Base-by-base conservation (phyloP, 2,888 invertebrate genomes). In the Amaurobius ferox region DNA sequence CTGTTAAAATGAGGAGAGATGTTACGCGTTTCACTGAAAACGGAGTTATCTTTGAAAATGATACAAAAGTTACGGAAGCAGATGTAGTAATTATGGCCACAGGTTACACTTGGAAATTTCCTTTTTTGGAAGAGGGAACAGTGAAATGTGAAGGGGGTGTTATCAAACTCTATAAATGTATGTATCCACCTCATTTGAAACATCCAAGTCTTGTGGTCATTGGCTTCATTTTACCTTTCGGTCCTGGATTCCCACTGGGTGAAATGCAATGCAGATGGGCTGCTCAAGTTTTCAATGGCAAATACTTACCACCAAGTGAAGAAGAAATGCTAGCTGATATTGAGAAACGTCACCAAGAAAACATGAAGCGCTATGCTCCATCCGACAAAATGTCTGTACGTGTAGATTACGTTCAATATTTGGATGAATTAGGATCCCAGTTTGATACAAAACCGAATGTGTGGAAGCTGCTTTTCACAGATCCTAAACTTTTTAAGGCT, bases 381-480 rank as follows among this genome's bases (percentile, higher is more conserved):
- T 78, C 72, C 23, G 80, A 77, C 6, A 87, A 81, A 64, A 78
- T 78, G 68, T 26, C 80, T 1, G 23, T 87, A 11, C 48, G 72
- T 26, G 88, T 86, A 0, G 81, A 87, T 40, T 87, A 72, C 26
- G 71, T 88, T 19, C 66, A 30, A 32, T 88, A 87, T 32, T 35
- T 79, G 72, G 87, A 88, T 74, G 83, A 81, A 26, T 19, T 88
- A 11, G 81, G 80, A 11, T 28, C 23, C n/a, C 48, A 67, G 44
- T 30, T 76, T 28, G 86, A 72, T 11, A 44, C 23, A 28, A 81
- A 90, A 79, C 92, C 92, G 0, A 89, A 91, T 81, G 61, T 92
- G 48, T 87, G 90, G 90, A 90, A 90, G 89, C 88, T 90, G 23
- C 74, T 89, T 39, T 74, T 91, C 73, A 89, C 91, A 23, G 90